These are phyloP conservation scores for Zaprionus davidi DNA, from an alignment of 1,140 invertebrate genomes.

Conservation along the genomic window DNA sequence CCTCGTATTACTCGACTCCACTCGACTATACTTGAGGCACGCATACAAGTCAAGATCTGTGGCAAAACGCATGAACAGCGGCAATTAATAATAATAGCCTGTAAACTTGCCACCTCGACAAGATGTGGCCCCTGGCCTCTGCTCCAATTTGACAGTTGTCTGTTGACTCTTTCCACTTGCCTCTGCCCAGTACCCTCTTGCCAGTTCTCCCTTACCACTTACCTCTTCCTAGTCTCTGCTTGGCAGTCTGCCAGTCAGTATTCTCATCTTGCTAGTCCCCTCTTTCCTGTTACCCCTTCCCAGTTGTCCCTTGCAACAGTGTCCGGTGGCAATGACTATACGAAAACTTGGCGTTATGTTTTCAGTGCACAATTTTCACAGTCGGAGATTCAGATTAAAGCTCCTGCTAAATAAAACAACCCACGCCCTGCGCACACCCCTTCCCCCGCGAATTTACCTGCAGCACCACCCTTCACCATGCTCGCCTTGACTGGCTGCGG, in stretches of 20 bases:
- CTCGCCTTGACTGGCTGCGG: neutral
- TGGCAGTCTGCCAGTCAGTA: no score
- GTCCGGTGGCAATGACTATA: slow-evolving; percentile 48
- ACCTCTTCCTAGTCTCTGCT: neutral
- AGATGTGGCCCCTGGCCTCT: slow-evolving; percentile 23
- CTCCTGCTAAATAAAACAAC: slow-evolving; percentile 1
- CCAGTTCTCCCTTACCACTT: neutral
- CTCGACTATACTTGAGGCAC: neutral
- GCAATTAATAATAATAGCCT: slow-evolving; percentile 25
- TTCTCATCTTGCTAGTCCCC: neutral
- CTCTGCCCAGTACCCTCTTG: neutral
- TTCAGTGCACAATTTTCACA: slow-evolving; percentile 15
- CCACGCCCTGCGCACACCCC: neutral
- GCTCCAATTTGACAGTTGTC: slow-evolving; percentile 34
- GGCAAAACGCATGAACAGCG: slow-evolving; percentile 29
- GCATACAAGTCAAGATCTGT: slow-evolving; percentile 26
- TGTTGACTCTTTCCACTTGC: slow-evolving; percentile 4
- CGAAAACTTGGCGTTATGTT: slow-evolving; percentile 32
- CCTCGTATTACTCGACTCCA: neutral
- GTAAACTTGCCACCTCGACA: slow-evolving; percentile 3
- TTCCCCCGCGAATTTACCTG: neutral
- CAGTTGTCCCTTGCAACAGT: neutral
- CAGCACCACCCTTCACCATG: neutral
- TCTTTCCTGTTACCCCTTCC: neutral
- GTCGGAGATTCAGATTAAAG: slow-evolving; percentile 20